These are phyloP conservation scores for Hystrix brachyura DNA, from an alignment of 2,113 vertebrate genomes.

Conservation along the genomic window DNA sequence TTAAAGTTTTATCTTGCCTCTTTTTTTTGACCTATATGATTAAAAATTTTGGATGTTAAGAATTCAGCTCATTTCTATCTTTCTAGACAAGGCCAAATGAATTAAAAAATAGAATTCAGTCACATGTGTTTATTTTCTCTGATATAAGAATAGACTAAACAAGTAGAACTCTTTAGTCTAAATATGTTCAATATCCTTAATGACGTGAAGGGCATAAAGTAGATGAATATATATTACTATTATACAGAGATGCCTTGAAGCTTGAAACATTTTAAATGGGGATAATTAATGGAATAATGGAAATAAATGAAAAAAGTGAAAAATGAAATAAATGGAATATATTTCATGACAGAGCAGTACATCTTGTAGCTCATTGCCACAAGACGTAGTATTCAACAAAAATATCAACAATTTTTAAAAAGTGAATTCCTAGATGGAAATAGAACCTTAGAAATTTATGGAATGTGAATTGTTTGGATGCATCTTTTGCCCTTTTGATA, in stretches of 20 bases:
- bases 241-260: background rate
- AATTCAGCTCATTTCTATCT: slow-evolving; percentile 20
- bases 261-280: slow-evolving; percentile 28
- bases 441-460: background rate
- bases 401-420: slow-evolving; percentile 41
- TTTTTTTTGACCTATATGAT: background rate
- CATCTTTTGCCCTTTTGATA: background rate
- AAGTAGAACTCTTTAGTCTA: background rate
- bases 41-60: slow-evolving; percentile 20
- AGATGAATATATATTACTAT: background rate
- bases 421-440: background rate
- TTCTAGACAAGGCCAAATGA: background rate
- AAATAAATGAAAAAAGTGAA: too few relatives aligned
- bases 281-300: background rate
- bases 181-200: background rate
- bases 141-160: background rate
- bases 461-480: background rate
- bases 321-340: background rate
- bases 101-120: slow-evolving; percentile 30
- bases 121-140: background rate
- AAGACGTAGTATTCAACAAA: slow-evolving; percentile 3
- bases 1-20: slow-evolving; percentile 25
- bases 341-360: background rate
- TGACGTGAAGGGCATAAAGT: background rate
- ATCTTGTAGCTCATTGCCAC: slow-evolving; percentile 4